Conservation (phyloP, 2,113 vertebrate species). For the Bufo bufo region DNA sequence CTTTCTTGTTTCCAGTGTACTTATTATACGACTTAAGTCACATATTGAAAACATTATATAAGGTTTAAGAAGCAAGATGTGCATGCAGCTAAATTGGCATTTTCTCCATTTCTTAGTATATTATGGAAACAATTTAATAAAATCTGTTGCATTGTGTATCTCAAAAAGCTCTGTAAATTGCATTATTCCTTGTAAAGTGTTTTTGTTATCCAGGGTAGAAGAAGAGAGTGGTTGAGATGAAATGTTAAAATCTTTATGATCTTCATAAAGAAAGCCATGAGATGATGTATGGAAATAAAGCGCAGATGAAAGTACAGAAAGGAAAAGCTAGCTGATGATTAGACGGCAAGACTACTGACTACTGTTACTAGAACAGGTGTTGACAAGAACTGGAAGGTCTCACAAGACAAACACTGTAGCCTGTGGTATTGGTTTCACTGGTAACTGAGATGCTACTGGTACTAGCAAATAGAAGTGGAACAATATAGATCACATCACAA, state of each 20-base stretch:
- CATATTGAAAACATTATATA: not conserved
- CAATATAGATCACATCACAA: conserved; percentile 26
- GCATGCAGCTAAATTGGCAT: not conserved
- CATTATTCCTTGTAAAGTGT: not conserved
- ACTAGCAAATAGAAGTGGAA: conserved; percentile 19
- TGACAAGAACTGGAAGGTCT: conserved; percentile 12
- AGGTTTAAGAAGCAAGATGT: not conserved
- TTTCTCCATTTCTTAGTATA: not conserved
- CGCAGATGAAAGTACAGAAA: not conserved
- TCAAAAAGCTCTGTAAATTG: not conserved
- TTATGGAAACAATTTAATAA: too few relatives aligned
- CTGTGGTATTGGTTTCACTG: conserved; percentile 26
- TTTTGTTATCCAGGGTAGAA: too few relatives aligned
- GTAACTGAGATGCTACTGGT: conserved; percentile 15
- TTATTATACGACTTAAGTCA: not conserved
- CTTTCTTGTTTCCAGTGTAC: not conserved
- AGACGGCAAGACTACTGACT: not conserved
- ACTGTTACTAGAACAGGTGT: conserved; percentile 36
- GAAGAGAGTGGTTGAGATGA: not conserved
- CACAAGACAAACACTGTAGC: not conserved
- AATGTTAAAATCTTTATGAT: not conserved
- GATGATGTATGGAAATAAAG: conserved; percentile 10
- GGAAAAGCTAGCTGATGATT: not conserved
- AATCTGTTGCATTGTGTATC: not conserved
- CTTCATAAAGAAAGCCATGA: not conserved